Percentiles rank a stretch among this genome's conserved stretches.
Conservation (phyloP, 1,140 invertebrate genomes). For the Zaprionus vittiger region DNA sequence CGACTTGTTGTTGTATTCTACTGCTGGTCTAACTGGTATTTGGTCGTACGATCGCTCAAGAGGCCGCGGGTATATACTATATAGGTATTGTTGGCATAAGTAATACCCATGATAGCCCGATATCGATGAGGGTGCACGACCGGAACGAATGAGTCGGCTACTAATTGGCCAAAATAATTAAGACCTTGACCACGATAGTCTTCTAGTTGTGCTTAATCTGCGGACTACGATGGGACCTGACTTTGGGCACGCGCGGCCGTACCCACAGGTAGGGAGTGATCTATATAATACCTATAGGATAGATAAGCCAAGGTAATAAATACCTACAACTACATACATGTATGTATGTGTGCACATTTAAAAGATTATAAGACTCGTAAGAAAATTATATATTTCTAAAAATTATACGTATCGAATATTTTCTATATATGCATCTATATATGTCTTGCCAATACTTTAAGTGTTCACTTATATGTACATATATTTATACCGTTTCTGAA, state of each 20-base stretch:
- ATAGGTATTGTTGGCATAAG: not conserved
- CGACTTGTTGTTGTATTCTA: not conserved
- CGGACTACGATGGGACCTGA: not conserved
- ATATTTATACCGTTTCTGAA: no score
- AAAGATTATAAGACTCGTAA: not conserved
- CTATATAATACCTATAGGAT: not conserved
- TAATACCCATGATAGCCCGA: not conserved
- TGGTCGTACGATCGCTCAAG: not conserved
- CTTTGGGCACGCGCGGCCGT: not conserved
- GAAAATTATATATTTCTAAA: not conserved
- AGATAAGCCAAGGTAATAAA: not conserved
- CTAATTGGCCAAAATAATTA: conserved; percentile 17
- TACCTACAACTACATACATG: not conserved
- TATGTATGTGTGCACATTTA: not conserved
- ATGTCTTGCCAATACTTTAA: no score
- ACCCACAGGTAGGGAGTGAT: not conserved
- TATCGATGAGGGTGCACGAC: conserved; percentile 1
- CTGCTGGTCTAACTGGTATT: not conserved
- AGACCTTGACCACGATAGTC: conserved; percentile 18
- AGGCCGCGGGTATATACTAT: not conserved
- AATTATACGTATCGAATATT: no score
- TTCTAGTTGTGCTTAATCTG: conserved; percentile 4
- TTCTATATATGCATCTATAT: no score
- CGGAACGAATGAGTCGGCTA: not conserved
- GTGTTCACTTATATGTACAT: no score